A percentile compares a stretch with the other conserved stretches of the same genome.
These are phyloP conservation scores for Ceriagrion tenellum DNA, from an alignment of 2,888 invertebrate genomes.

Conservation along the genomic window DNA sequence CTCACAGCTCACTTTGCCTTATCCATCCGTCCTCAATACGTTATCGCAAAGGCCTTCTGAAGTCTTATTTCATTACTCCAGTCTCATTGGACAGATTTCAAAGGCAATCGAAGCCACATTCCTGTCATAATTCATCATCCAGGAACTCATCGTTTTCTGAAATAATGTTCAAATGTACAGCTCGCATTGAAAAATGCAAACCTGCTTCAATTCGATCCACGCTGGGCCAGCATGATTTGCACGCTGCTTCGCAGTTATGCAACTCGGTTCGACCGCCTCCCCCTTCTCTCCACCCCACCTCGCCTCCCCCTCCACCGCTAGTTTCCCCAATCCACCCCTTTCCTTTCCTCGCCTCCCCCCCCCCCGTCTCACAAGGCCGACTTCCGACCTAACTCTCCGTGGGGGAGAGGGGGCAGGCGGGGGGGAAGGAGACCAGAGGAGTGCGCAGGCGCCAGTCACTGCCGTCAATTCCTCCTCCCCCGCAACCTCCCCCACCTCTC, in stretches of 20 bases:
- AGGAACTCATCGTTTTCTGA: too few species aligned
- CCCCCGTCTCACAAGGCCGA: neutral
- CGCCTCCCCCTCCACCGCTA: neutral
- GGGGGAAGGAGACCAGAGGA: neutral
- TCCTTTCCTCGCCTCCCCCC: neutral
- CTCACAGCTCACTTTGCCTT: too few species aligned
- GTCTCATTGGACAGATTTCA: too few species aligned
- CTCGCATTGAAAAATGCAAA: too few species aligned
- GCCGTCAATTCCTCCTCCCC: constrained; percentile 51
- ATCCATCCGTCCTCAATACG: too few species aligned
- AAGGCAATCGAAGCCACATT: too few species aligned
- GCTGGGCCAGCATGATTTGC: neutral
- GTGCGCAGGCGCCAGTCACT: constrained; percentile 61
- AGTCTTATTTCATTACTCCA: too few species aligned
- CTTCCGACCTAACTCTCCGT: too few species aligned
- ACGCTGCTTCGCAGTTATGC: neutral
- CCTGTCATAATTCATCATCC: too few species aligned
- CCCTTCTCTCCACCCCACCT: neutral
- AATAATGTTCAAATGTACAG: too few species aligned
- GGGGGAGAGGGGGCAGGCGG: neutral
- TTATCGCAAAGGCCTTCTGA: too few species aligned
- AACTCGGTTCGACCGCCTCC: neutral
- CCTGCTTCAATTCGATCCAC: too few species aligned
- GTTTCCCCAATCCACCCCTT: neutral
- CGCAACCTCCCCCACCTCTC: neutral